Evolutionary conservation across 1,140 invertebrate genomes (phyloP).

Genomic region (Chionoecetes opilio): DNA sequence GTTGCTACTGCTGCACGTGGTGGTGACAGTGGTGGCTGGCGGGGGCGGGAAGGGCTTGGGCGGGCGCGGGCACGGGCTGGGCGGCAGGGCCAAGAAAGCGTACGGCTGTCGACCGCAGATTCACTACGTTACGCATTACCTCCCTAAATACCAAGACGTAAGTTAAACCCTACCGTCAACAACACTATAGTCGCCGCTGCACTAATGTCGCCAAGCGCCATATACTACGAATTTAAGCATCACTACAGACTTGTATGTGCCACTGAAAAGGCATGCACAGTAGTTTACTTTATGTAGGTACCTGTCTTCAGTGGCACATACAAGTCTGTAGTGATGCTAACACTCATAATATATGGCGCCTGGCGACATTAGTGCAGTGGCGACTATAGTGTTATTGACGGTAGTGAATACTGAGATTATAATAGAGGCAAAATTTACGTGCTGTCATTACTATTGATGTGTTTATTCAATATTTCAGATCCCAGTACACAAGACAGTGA

Average conservation of each 20-base stretch:
- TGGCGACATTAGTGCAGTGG: no score
- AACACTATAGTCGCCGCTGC: no score
- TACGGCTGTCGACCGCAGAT: neutral
- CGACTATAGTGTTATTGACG: no score
- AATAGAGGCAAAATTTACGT: neutral
- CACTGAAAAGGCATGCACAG: neutral
- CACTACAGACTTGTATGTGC: no score
- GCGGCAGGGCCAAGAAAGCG: neutral
- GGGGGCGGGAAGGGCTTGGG: neutral
- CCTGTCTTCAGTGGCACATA: no score
- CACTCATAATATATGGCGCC: no score
- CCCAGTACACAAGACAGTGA: neutral
- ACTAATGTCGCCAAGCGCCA: no score
- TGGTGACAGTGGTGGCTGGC: neutral
- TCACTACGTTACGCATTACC: neutral
- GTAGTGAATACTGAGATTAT: no score
- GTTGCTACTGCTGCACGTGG: neutral
- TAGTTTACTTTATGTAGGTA: no score
- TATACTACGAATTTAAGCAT: no score
- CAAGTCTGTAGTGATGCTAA: no score
- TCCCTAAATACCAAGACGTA: neutral
- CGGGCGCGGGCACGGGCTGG: neutral
- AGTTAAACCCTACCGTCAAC: neutral
- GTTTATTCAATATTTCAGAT: neutral
- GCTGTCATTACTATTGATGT: neutral